phyloP scores from a whole-genome alignment of 1,140 invertebrate genomes.

The Atta colombica region DNA sequence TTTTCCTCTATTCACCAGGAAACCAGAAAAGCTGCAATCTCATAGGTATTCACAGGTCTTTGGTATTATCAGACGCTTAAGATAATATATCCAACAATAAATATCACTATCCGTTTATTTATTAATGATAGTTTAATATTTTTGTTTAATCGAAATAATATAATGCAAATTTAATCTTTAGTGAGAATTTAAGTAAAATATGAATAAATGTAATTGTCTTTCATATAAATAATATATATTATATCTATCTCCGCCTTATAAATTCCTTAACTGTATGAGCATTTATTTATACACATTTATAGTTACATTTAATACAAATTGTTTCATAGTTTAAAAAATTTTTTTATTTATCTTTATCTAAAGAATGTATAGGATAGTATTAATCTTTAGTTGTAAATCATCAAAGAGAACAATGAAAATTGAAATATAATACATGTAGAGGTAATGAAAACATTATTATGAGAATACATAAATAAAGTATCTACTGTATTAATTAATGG shows the following conservation, averaged over 20 bases:
- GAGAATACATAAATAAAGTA: not conserved
- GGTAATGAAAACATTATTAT: not conserved
- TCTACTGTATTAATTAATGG: not conserved
- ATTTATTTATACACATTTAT: too few species aligned
- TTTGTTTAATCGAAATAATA: not conserved
- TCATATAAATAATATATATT: not conserved
- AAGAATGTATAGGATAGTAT: too few species aligned
- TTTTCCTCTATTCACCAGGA: slow-evolving; percentile 68
- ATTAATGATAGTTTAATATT: slow-evolving; percentile 13
- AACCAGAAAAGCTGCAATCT: slow-evolving; percentile 67
- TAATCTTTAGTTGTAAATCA: too few species aligned
- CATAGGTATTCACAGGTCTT: slow-evolving; percentile 58
- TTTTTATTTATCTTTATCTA: too few species aligned
- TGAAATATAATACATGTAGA: too few species aligned
- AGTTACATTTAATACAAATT: not conserved
- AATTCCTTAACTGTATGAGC: too few species aligned
- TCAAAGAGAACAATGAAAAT: too few species aligned
- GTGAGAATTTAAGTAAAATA: not conserved
- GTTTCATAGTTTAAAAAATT: too few species aligned
- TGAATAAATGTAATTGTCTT: not conserved
- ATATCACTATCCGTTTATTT: not conserved
- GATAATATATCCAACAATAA: slow-evolving; percentile 38
- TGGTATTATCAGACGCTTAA: slow-evolving; percentile 43
- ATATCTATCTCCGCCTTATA: too few species aligned
- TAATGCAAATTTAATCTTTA: not conserved